These are phyloP conservation scores for Choristoneura fumiferana DNA, from an alignment of 1,140 invertebrate genomes.

Conservation along the genomic window DNA sequence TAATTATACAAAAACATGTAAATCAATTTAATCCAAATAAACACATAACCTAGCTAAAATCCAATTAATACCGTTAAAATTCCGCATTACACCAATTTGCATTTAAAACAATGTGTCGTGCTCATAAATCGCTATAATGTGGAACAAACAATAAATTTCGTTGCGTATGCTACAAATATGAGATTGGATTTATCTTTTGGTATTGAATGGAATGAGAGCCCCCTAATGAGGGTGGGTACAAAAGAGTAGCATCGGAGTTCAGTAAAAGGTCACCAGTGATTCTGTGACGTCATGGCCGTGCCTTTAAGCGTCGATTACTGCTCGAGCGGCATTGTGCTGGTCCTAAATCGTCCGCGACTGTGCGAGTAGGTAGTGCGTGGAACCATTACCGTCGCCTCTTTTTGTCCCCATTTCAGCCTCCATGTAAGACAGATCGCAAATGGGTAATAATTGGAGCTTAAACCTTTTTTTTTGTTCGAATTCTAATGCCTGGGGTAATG, in stretches of 20 bases:
- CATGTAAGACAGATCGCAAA: conserved; percentile 54
- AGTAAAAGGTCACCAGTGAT: conserved; percentile 30
- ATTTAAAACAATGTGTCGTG: conserved; percentile 1
- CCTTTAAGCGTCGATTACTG: conserved; percentile 48
- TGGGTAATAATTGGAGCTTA: conserved; percentile 52
- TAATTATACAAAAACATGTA: not conserved
- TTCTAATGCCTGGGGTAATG: conserved; percentile 21
- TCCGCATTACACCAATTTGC: conserved; percentile 6
- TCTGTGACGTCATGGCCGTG: conserved; percentile 25
- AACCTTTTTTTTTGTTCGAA: conserved; percentile 38
- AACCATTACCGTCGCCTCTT: conserved; percentile 45
- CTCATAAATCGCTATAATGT: conserved; percentile 12
- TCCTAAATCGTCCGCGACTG: conserved; percentile 38
- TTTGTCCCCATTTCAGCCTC: conserved; percentile 31
- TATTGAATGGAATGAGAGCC: not conserved
- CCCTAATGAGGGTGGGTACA: conserved; percentile 37
- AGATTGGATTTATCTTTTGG: not conserved
- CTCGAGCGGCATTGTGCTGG: conserved; percentile 42
- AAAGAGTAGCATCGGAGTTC: conserved; percentile 24
- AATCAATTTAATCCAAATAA: not conserved
- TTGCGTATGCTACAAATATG: not conserved
- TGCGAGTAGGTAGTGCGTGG: conserved; percentile 41
- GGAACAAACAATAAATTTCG: not conserved
- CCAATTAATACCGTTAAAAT: conserved; percentile 8
- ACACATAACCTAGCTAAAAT: not conserved